Evolutionary conservation across 2,888 invertebrate genomes (phyloP).

Genomic region (Neocrepidodera transversa): DNA sequence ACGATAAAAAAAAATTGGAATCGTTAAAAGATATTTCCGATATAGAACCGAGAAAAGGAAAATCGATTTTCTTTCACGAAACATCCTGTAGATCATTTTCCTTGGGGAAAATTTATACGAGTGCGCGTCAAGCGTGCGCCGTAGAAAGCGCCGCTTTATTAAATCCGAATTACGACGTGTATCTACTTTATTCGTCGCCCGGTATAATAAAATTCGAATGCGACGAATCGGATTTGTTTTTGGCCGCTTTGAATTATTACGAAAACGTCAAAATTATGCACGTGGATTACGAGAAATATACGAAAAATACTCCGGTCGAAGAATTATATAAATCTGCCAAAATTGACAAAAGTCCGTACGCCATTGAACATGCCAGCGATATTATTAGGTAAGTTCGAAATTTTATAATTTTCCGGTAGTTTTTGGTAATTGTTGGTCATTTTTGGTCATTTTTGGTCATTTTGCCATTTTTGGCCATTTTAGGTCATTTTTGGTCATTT

Average conservation of each 20-base stretch:
- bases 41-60: slow-evolving; percentile 51
- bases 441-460: too few species aligned
- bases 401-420: too few species aligned
- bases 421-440: too few species aligned
- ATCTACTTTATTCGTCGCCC: slow-evolving; percentile 65
- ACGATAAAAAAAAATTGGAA: not conserved
- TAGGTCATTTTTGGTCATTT: too few species aligned
- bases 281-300: slow-evolving; percentile 63
- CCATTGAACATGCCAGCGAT: slow-evolving; percentile 69
- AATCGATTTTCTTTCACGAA: slow-evolving; percentile 72
- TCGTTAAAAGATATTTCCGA: slow-evolving; percentile 53
- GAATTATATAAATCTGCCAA: slow-evolving; percentile 62
- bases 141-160: slow-evolving; percentile 71
- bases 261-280: slow-evolving; percentile 63
- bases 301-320: slow-evolving; percentile 66
- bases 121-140: slow-evolving; percentile 70
- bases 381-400: slow-evolving; percentile 62
- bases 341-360: slow-evolving; percentile 62
- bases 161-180: slow-evolving; percentile 66
- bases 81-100: slow-evolving; percentile 65
- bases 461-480: too few species aligned
- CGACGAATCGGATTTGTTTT: slow-evolving; percentile 52
- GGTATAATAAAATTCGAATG: slow-evolving; percentile 47
- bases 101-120: slow-evolving; percentile 60
- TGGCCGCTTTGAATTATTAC: slow-evolving; percentile 59